Base-by-base conservation (phyloP, 2,797 vertebrate genomes). In the Petrocephalus schoutedeni region DNA sequence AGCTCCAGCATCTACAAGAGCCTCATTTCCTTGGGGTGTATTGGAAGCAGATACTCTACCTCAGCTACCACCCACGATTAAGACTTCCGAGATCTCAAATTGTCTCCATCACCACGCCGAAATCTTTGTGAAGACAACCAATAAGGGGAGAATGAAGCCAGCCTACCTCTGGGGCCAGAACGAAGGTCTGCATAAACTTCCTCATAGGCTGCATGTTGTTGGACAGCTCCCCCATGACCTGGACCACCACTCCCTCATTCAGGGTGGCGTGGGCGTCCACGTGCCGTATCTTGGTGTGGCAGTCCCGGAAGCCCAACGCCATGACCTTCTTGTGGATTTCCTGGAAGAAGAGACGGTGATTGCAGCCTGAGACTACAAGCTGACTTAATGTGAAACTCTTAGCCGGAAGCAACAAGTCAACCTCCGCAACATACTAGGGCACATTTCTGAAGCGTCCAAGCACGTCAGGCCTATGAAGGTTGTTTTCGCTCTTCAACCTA, bases 141-240 rank as follows among this genome's bases (percentile, higher is more conserved):
- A 21, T 0, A 1, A 2, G n/a, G 8, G 45, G 3, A 5, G 3
- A 4, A 51, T 54, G 2, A 12, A 54, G 9, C 9, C 80, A 1
- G 80, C 80, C 9, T 94, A 98, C 97, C 98, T 99, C 98, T 0
- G 98, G 98, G 0, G 98, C 98, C 64, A 99, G 95, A 2, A 99
- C 97, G 77, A 99, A 99, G 0, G 98, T 99, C 91, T 99, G 98
- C 98, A 99, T 99, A 95, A 99, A 99, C 86, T 98, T 97, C 92
- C 98, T 96, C 97, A 99, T 97, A 0, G 98, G 97, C 92, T 99
- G 98, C 95, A 97, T 98, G 95, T 99, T 98, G 89, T 99, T 99
- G 83, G 98, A 99, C 53, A 99, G 96, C 93, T 99, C 97, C 0
- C 98, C 98, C 98, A 99, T 98, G 92, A 99, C 98, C 93, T 99